phyloP scores from a whole-genome alignment of 2,888 invertebrate genomes.

The Thalpophila matura region DNA sequence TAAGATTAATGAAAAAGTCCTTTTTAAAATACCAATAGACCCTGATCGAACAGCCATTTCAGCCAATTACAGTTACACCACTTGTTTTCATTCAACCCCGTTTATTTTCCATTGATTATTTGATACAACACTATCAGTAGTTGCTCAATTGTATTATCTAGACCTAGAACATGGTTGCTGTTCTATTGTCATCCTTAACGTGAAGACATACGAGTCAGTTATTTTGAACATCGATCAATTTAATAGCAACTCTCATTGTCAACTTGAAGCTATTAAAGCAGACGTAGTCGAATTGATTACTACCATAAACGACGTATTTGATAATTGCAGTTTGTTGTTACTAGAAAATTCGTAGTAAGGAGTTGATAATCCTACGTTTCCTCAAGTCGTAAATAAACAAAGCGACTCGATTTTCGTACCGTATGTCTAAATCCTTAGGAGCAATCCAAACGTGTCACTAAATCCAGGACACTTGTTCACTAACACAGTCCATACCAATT shows the following conservation, averaged over 20 bases:
- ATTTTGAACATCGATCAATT: slow-evolving; percentile 41
- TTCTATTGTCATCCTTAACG: slow-evolving; percentile 58
- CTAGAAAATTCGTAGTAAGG: slow-evolving; percentile 25
- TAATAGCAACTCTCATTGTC: slow-evolving; percentile 65
- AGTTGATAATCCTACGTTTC: slow-evolving; percentile 33
- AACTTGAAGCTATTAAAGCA: slow-evolving; percentile 60
- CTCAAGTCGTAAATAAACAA: slow-evolving; percentile 72
- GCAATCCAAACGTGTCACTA: slow-evolving; percentile 79
- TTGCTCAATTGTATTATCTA: slow-evolving; percentile 66
- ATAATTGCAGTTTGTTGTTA: slow-evolving; percentile 43
- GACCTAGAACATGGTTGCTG: slow-evolving; percentile 29
- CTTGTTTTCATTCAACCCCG: slow-evolving; percentile 57
- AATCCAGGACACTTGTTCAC: slow-evolving; percentile 68
- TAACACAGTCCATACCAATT: slow-evolving; percentile 71
- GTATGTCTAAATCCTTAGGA: slow-evolving; percentile 67
- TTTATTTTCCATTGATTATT: slow-evolving; percentile 66
- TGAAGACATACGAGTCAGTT: slow-evolving; percentile 54
- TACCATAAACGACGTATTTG: slow-evolving; percentile 44
- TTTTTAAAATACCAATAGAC: slow-evolving; percentile 16
- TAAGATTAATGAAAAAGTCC: slow-evolving; percentile 37
- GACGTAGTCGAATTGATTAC: slow-evolving; percentile 51
- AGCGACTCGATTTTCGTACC: slow-evolving; percentile 75
- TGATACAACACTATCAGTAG: slow-evolving; percentile 64
- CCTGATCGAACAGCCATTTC: slow-evolving; percentile 47
- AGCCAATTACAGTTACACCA: slow-evolving; percentile 38